phyloP scores from a whole-genome alignment of 2,113 vertebrate species.

The Phocoena sinus region DNA sequence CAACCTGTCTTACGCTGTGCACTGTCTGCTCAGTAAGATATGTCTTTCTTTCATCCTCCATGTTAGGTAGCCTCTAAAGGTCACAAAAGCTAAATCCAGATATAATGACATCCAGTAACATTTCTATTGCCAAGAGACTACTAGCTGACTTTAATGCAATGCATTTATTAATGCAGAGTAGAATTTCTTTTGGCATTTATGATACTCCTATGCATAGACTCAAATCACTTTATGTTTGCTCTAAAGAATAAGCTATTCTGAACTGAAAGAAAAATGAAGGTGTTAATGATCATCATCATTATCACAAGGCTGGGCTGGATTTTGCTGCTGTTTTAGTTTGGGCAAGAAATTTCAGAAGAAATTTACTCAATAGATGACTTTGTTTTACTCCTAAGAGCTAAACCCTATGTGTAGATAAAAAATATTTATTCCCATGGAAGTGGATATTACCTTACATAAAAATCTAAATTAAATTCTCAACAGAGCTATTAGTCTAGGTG shows the following conservation, averaged over 20 bases:
- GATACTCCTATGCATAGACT: conserved; percentile 48
- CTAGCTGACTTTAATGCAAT: conserved; percentile 59
- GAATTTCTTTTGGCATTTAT: conserved; percentile 45
- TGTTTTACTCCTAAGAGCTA: conserved; percentile 29
- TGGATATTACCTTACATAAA: not conserved
- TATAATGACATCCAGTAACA: conserved; percentile 44
- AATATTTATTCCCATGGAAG: conserved; percentile 37
- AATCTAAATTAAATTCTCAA: conserved; percentile 37
- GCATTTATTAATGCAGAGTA: conserved; percentile 64
- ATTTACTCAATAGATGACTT: not conserved
- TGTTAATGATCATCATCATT: not conserved
- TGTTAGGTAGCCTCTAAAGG: conserved; percentile 70
- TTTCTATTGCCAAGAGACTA: conserved; percentile 63
- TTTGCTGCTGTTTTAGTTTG: not conserved
- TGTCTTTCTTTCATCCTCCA: conserved; percentile 56
- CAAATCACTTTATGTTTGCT: conserved; percentile 63
- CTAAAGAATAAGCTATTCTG: conserved; percentile 44
- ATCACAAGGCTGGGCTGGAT: conserved; percentile 14
- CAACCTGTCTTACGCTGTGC: conserved; percentile 51
- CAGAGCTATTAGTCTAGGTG: not conserved
- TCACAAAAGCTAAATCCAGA: conserved; percentile 76
- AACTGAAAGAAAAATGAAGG: conserved; percentile 38
- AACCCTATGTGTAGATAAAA: conserved; percentile 24
- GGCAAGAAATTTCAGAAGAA: conserved; percentile 55
- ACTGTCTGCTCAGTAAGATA: conserved; percentile 67